These are phyloP conservation scores for Acrossocheilus fasciatus DNA, from an alignment of 2,797 vertebrate genomes.

Conservation along the genomic window DNA sequence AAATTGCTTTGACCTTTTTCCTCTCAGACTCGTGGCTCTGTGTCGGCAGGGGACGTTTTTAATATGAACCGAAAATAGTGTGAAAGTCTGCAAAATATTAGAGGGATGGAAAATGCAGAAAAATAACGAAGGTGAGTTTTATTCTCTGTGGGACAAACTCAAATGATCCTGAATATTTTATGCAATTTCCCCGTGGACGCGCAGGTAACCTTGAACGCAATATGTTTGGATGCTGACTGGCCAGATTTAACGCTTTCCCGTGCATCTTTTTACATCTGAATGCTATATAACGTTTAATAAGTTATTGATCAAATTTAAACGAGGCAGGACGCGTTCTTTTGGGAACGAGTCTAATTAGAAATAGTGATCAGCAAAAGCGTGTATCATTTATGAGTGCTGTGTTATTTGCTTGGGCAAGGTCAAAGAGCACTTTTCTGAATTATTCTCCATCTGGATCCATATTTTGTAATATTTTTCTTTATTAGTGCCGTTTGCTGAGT, in stretches of 20 bases:
- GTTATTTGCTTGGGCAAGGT: constrained; percentile 42
- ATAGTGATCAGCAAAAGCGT: background rate
- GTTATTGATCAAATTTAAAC: constrained; percentile 28
- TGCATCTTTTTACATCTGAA: constrained; percentile 44
- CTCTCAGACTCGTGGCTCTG: constrained; percentile 75
- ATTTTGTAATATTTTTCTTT: constrained; percentile 12
- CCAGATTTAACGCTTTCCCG: constrained; percentile 29
- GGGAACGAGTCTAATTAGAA: constrained; percentile 43
- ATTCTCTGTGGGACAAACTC: constrained; percentile 74
- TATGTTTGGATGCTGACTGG: constrained; percentile 27
- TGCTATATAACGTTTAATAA: constrained; percentile 35
- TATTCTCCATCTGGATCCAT: constrained; percentile 35
- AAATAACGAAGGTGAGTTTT: constrained; percentile 77
- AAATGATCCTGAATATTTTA: constrained; percentile 64
- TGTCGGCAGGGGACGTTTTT: constrained; percentile 81
- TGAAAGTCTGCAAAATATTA: constrained; percentile 79
- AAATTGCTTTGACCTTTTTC: constrained; percentile 88
- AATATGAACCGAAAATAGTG: constrained; percentile 80
- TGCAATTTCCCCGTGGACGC: constrained; percentile 69
- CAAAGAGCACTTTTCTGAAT: constrained; percentile 56
- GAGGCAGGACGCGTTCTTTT: constrained; percentile 1
- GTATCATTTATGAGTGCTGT: constrained; percentile 35
- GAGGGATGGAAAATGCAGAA: constrained; percentile 71
- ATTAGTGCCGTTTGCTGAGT: background rate
- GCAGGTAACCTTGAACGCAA: constrained; percentile 64